Conservation (phyloP, 2,113 vertebrate species). For the Taxidea taxus region DNA sequence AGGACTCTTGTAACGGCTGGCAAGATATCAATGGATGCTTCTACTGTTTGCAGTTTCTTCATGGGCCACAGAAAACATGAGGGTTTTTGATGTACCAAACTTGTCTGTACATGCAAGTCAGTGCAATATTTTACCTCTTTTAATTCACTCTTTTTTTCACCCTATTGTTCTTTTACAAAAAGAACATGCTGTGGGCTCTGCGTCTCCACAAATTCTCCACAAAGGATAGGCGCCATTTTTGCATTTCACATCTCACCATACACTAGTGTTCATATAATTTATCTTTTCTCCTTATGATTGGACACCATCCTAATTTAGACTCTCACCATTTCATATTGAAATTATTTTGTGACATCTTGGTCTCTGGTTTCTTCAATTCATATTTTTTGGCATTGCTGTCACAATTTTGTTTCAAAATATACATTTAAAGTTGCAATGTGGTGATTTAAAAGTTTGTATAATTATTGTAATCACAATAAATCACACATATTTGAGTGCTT, state of each 20-base stretch:
- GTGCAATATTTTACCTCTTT: background rate
- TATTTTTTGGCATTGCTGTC: background rate
- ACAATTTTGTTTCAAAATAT: constrained; percentile 21
- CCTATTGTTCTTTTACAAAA: background rate
- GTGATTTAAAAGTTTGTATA: background rate
- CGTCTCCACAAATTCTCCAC: background rate
- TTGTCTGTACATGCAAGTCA: background rate
- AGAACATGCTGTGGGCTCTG: background rate
- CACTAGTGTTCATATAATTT: background rate
- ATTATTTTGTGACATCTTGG: background rate
- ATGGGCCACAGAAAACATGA: background rate
- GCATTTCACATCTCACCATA: background rate
- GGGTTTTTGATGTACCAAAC: background rate
- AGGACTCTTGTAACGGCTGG: background rate
- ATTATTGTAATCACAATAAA: background rate
- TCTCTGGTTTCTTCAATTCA: background rate
- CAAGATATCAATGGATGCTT: background rate
- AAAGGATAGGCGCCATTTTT: background rate
- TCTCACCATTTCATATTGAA: background rate
- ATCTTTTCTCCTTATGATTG: background rate
- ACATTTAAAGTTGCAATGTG: background rate
- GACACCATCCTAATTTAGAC: background rate
- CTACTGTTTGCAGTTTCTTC: background rate
- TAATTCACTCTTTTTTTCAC: background rate
- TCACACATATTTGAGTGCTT: background rate